These are phyloP conservation scores for Lutjanus erythropterus DNA, from an alignment of 2,113 vertebrate species.

Conservation along the genomic window DNA sequence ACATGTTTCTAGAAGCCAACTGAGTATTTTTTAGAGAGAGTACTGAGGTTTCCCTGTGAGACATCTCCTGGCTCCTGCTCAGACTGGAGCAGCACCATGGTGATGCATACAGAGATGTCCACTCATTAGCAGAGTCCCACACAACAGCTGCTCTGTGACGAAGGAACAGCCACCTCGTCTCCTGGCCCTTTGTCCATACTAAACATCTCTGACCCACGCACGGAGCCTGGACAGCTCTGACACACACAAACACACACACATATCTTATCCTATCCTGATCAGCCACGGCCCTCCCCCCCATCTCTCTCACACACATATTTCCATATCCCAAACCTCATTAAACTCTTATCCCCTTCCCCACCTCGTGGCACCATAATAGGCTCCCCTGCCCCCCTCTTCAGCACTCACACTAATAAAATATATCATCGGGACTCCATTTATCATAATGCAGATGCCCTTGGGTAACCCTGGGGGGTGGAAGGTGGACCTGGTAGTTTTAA, in stretches of 20 bases:
- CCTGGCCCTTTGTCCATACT: conserved; percentile 70
- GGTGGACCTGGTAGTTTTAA: conserved; percentile 18
- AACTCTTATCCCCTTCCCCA: conserved; percentile 68
- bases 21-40: conserved; percentile 1
- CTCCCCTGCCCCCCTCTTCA: conserved; percentile 56
- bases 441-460: conserved; percentile 81
- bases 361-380: conserved; percentile 59
- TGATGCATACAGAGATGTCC: conserved; percentile 78
- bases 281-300: conserved; percentile 28
- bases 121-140: conserved; percentile 83
- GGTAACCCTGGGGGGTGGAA: conserved; percentile 59
- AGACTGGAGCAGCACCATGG: conserved; percentile 69
- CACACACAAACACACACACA: conserved; percentile 38
- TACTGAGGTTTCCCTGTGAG: conserved; percentile 58
- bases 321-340: conserved; percentile 76
- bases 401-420: conserved; percentile 75
- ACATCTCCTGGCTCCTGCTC: conserved; percentile 60
- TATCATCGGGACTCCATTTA: conserved; percentile 74
- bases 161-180: conserved; percentile 74
- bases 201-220: conserved; percentile 73
- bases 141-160: conserved; percentile 83
- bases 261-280: conserved; percentile 43
- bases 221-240: conserved; percentile 51
- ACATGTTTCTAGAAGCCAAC: conserved; percentile 6
- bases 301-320: conserved; percentile 54